Conservation (phyloP, 2,888 invertebrate species). For the Caenorhabditis afra region DNA sequence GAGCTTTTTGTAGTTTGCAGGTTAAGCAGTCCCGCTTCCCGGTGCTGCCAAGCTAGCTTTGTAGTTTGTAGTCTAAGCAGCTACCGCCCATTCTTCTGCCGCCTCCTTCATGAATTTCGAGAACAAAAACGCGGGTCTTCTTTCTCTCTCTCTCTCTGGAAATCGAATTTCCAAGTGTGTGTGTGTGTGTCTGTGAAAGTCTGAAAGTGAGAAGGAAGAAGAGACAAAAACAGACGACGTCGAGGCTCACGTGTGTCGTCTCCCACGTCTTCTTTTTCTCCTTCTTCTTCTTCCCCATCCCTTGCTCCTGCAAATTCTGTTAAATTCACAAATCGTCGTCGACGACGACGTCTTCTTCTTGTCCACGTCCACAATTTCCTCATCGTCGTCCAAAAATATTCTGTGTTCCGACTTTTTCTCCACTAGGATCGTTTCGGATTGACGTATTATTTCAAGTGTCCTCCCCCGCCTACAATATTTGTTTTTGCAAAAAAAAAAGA, state of each 20-base stretch:
- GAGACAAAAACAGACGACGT: slow-evolving; percentile 46
- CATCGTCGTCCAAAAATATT: background rate
- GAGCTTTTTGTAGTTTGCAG: too few relatives aligned
- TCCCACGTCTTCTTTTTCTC: slow-evolving; percentile 3
- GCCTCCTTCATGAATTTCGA: background rate
- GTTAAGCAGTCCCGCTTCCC: too few relatives aligned
- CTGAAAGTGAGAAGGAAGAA: slow-evolving; percentile 50
- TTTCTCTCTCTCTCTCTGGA: slow-evolving; percentile 7
- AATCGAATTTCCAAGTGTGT: slow-evolving; percentile 42
- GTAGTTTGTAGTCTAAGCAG: too few relatives aligned
- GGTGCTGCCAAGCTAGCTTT: too few relatives aligned
- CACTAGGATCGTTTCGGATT: slow-evolving; percentile 1
- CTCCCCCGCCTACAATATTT: slow-evolving; percentile 35
- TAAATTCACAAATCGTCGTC: slow-evolving; percentile 5
- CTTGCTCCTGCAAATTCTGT: slow-evolving; percentile 23
- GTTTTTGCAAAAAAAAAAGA: slow-evolving; percentile 8
- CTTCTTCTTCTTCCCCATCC: slow-evolving; percentile 8
- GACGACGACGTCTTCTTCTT: background rate
- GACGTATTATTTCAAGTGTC: slow-evolving; percentile 23
- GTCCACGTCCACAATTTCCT: too few relatives aligned
- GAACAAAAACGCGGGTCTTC: slow-evolving; percentile 3
- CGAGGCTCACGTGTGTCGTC: slow-evolving; percentile 1
- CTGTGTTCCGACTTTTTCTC: too few relatives aligned
- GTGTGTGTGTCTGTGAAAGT: slow-evolving; percentile 25
- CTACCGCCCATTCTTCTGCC: too few relatives aligned